Percentiles rank a stretch among this genome's conserved stretches.
These are phyloP conservation scores for Emydocephalus ijimae DNA, from an alignment of 2,113 vertebrate species.

Conservation along the genomic window DNA sequence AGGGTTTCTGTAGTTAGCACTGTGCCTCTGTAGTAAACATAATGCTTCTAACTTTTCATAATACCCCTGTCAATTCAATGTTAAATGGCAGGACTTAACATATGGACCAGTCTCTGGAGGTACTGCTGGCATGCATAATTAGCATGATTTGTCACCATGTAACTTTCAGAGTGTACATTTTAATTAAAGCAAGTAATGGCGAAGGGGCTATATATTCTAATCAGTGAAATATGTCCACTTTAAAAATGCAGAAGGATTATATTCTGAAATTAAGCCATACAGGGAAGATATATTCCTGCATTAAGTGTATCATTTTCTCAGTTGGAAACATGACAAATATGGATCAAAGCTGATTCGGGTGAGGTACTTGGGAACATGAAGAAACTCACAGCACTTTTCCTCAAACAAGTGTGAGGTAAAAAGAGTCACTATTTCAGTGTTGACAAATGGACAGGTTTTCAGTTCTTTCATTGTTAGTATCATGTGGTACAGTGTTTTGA, in stretches of 20 bases:
- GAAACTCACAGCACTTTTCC: neutral
- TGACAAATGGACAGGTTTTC: neutral
- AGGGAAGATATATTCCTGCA: neutral
- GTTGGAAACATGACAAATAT: neutral
- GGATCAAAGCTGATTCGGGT: neutral
- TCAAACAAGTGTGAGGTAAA: neutral
- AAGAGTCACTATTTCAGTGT: neutral
- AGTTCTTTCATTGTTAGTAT: neutral
- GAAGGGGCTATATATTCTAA: conserved; percentile 55
- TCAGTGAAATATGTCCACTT: conserved; percentile 41
- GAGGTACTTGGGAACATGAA: neutral
- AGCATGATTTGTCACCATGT: conserved; percentile 60
- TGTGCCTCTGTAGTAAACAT: neutral
- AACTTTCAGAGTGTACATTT: conserved; percentile 56
- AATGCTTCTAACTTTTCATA: conserved; percentile 40
- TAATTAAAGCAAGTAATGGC: conserved; percentile 60
- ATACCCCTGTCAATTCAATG: conserved; percentile 39
- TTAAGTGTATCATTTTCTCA: neutral
- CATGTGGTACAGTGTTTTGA: neutral
- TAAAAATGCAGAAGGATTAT: conserved; percentile 20
- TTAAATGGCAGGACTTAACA: conserved; percentile 47
- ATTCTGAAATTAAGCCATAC: conserved; percentile 2
- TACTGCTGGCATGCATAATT: conserved; percentile 52
- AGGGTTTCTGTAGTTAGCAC: neutral
- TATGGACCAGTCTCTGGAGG: conserved; percentile 56